These are phyloP conservation scores for Lymantria monacha DNA, from an alignment of 2,888 invertebrate genomes.

Conservation along the genomic window DNA sequence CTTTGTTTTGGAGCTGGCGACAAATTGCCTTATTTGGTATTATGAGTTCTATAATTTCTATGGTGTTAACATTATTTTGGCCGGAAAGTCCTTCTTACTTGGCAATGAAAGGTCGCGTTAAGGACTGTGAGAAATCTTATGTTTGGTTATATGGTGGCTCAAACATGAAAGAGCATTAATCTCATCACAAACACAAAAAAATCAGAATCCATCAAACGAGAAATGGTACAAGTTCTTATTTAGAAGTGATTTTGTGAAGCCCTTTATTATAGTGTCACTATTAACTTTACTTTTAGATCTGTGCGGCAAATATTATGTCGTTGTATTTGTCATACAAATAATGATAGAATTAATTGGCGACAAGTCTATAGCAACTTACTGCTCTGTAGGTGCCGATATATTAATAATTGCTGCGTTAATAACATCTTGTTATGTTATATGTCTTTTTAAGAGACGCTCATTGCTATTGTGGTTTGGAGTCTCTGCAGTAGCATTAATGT, in stretches of 20 bases:
- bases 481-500: neutral
- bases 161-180: slow-evolving; percentile 9
- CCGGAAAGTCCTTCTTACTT: neutral
- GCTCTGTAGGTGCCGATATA: neutral
- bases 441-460: neutral
- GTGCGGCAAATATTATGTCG: neutral
- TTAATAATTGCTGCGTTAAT: neutral
- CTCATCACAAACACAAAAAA: neutral
- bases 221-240: neutral
- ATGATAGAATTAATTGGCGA: neutral
- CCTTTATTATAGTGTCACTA: neutral
- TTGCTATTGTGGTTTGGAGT: neutral
- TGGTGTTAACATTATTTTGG: neutral
- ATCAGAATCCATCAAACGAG: neutral
- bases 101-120: slow-evolving; percentile 1
- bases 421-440: neutral
- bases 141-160: slow-evolving; percentile 39
- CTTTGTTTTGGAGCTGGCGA: slow-evolving; percentile 34
- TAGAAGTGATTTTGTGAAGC: neutral
- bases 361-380: neutral
- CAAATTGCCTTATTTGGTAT: slow-evolving; percentile 23
- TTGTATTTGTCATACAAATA: neutral
- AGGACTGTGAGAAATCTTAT: neutral
- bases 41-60: neutral
- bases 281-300: neutral